Percentiles rank a stretch among this genome's conserved stretches.
Conservation (phyloP, 2,797 vertebrate species). For the Poeciliopsis gracilis region DNA sequence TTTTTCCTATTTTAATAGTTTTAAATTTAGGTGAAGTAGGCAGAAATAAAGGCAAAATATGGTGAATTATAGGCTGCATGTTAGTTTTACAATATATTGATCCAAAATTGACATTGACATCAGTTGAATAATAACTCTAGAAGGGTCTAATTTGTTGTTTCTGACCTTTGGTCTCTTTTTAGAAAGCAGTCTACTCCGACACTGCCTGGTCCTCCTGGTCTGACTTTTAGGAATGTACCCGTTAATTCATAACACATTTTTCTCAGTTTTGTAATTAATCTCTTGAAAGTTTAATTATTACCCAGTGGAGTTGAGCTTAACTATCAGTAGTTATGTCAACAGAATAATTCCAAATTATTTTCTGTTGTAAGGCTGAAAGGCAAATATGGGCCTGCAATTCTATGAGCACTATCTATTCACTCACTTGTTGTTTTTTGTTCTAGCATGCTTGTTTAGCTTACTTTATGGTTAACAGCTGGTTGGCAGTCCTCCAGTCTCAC, state of each 20-base stretch:
- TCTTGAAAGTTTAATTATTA: neutral
- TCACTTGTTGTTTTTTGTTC: neutral
- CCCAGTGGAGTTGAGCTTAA: neutral
- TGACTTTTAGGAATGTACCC: neutral
- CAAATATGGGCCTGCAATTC: neutral
- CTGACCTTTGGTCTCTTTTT: neutral
- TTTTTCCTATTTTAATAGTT: too few species aligned
- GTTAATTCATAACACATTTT: neutral
- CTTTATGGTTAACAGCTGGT: conserved; percentile 89
- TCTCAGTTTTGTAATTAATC: neutral
- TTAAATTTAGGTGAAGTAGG: too few species aligned
- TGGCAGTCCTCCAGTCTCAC: conserved; percentile 94
- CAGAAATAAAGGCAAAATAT: too few species aligned
- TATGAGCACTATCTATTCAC: neutral
- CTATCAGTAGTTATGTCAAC: too few species aligned
- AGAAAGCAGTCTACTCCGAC: neutral
- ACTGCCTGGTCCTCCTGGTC: neutral
- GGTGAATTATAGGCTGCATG: too few species aligned
- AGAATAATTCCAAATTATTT: too few species aligned
- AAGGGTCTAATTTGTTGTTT: neutral
- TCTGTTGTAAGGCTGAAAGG: too few species aligned
- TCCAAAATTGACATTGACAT: too few species aligned
- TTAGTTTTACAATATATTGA: too few species aligned
- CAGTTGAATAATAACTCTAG: too few species aligned
- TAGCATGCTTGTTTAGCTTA: conserved; percentile 41